Conservation (phyloP, 1,140 invertebrate species). For the Microplitis mediator region DNA sequence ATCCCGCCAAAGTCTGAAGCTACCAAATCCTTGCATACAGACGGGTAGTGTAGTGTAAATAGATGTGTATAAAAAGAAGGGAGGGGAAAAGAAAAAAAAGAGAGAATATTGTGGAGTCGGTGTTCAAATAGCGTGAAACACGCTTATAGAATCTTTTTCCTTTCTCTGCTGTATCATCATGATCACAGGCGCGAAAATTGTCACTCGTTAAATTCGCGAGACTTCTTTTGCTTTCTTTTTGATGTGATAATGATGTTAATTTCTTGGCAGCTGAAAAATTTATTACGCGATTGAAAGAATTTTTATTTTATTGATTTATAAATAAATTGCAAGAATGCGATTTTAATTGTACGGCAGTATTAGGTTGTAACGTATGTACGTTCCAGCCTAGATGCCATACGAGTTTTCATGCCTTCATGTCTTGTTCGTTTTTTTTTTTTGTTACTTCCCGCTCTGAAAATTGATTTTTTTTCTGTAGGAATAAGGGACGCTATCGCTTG, state of each 20-base stretch:
- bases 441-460: no score
- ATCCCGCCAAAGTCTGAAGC: neutral
- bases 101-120: conserved; percentile 56
- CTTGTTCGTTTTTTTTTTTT: neutral
- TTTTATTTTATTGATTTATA: no score
- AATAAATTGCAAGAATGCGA: neutral
- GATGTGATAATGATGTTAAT: neutral
- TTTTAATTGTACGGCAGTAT: neutral
- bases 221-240: neutral
- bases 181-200: conserved; percentile 20
- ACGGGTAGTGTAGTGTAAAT: neutral
- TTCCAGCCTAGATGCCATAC: neutral
- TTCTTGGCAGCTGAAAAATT: neutral
- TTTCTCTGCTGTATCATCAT: conserved; percentile 39
- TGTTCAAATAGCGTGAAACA: conserved; percentile 57
- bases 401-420: neutral
- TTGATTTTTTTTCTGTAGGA: no score
- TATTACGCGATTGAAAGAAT: no score
- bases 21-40: neutral
- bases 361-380: neutral
- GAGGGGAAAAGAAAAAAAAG: conserved; percentile 1
- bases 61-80: neutral
- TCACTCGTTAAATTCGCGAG: conserved; percentile 19
- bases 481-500: no score
- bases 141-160: conserved; percentile 57